phyloP scores from a whole-genome alignment of 1,140 invertebrate genomes.

The Macrobrachium rosenbergii region DNA sequence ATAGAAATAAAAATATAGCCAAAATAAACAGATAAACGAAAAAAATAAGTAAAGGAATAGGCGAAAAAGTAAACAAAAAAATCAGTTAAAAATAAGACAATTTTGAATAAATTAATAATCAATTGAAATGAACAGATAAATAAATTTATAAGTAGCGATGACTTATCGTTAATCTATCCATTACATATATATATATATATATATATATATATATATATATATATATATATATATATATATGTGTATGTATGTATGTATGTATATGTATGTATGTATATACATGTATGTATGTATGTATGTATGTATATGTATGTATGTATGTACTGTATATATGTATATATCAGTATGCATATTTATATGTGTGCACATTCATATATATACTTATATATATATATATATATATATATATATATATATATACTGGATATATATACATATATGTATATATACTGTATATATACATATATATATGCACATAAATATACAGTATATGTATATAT shows the following conservation, averaged over 20 bases:
- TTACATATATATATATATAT: slow-evolving; percentile 6
- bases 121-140: no score
- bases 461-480: not conserved
- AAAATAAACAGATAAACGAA: no score
- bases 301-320: not conserved
- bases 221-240: slow-evolving; percentile 19
- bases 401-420: not conserved
- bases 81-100: no score
- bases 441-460: not conserved
- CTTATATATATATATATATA: not conserved
- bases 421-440: not conserved
- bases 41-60: no score
- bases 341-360: not conserved
- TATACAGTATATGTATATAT: not conserved
- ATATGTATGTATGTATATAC: not conserved
- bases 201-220: not conserved
- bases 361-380: not conserved
- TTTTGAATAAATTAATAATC: no score
- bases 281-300: not conserved
- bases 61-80: no score
- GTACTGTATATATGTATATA: not conserved
- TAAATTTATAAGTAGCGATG: no score
- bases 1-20: no score
- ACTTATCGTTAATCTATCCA: no score
- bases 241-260: not conserved